Percentiles rank a stretch among this genome's conserved stretches.
Conservation (phyloP, 2,797 vertebrate species). For the Poeciliopsis presidionis region DNA sequence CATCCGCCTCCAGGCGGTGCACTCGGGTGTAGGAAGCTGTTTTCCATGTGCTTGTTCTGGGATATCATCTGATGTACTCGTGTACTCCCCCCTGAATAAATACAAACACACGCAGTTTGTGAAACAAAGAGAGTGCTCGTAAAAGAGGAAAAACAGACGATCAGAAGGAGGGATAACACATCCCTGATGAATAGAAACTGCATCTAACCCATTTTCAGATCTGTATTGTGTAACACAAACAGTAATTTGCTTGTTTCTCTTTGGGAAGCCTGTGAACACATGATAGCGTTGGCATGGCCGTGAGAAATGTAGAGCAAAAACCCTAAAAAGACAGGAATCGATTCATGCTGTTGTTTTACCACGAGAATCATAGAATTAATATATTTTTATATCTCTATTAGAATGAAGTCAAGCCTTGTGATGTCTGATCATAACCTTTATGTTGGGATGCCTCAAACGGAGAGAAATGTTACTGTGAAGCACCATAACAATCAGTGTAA, state of each 20-base stretch:
- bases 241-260: conserved; percentile 15
- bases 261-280: conserved; percentile 15
- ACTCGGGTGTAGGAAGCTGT: conserved; percentile 27
- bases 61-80: conserved; percentile 46
- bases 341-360: not conserved
- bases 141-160: conserved; percentile 29
- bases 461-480: not conserved
- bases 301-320: not conserved
- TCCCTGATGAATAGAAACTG: conserved; percentile 40
- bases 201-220: conserved; percentile 24
- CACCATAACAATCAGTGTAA: not conserved
- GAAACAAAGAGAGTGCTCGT: conserved; percentile 35
- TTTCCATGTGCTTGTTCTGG: conserved; percentile 46
- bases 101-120: conserved; percentile 19
- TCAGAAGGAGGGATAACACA: conserved; percentile 21
- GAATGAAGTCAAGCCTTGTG: not conserved
- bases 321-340: not conserved
- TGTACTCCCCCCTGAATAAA: conserved; percentile 29
- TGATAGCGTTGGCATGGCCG: not conserved
- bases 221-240: conserved; percentile 15
- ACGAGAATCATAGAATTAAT: not conserved
- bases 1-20: conserved; percentile 30
- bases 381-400: not conserved
- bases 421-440: not conserved
- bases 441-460: not conserved